Conservation (phyloP, 1,140 invertebrate genomes). For the Drosophila aff. region DNA sequence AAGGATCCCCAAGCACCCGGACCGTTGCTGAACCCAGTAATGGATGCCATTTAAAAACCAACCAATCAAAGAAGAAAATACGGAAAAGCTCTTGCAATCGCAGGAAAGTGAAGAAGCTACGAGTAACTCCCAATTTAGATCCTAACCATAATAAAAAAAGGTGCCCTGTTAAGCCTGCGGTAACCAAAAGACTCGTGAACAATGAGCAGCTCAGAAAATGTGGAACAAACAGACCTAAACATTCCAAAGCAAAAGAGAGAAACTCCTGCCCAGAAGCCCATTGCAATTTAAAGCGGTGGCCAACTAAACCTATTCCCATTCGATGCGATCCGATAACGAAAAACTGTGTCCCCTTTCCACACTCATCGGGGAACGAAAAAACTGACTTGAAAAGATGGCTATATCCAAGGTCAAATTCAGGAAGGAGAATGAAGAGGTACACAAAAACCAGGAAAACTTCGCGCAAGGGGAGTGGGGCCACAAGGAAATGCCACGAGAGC, state of each 20-base stretch:
- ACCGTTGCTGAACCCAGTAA: neutral
- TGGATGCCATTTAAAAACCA: neutral
- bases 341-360: neutral
- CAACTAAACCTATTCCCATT: neutral
- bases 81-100: too few relatives aligned
- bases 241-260: neutral
- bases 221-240: neutral
- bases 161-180: neutral
- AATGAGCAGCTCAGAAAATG: neutral
- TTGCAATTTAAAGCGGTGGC: neutral
- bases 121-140: neutral
- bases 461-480: neutral
- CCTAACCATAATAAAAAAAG: neutral
- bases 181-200: neutral
- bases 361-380: constrained; percentile 1
- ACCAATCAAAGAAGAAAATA: neutral
- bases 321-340: neutral
- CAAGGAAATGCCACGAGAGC: neutral
- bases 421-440: neutral
- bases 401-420: neutral
- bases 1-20: too few relatives aligned
- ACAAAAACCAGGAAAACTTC: neutral
- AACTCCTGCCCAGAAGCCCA: neutral
- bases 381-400: neutral
- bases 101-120: neutral